phyloP scores from a whole-genome alignment of 1,140 invertebrate species.

The Brachystomella parvula region DNA sequence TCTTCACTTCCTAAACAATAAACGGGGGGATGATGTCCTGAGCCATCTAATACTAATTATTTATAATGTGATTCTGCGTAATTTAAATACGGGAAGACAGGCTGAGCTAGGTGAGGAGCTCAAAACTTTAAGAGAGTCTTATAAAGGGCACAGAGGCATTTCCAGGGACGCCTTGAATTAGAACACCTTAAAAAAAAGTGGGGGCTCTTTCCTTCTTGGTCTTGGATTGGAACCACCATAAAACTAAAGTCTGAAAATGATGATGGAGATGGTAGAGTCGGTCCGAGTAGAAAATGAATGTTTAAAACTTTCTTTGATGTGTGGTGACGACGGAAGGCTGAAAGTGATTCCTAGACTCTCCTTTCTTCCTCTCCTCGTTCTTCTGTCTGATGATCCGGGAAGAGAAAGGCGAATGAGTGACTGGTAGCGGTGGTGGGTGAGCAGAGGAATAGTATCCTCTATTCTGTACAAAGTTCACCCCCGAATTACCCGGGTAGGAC shows the following conservation, averaged over 20 bases:
- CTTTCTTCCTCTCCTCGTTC: not conserved
- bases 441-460: not conserved
- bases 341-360: not conserved
- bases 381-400: not conserved
- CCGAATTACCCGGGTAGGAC: slow-evolving; percentile 2
- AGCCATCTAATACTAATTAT: no score
- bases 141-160: no score
- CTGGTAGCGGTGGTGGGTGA: not conserved
- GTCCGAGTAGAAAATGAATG: not conserved
- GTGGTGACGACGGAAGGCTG: not conserved
- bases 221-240: not conserved
- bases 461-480: not conserved
- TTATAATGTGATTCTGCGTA: no score
- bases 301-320: not conserved
- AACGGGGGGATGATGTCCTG: no score
- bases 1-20: no score
- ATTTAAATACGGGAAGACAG: no score
- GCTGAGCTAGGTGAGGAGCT: no score
- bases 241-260: no score
- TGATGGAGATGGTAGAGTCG: not conserved
- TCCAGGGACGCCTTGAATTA: not conserved
- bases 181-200: not conserved
- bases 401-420: not conserved
- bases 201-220: not conserved
- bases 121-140: no score